These are phyloP conservation scores for Drosophila suzukii DNA, from an alignment of 1,140 invertebrate species.

Conservation along the genomic window DNA sequence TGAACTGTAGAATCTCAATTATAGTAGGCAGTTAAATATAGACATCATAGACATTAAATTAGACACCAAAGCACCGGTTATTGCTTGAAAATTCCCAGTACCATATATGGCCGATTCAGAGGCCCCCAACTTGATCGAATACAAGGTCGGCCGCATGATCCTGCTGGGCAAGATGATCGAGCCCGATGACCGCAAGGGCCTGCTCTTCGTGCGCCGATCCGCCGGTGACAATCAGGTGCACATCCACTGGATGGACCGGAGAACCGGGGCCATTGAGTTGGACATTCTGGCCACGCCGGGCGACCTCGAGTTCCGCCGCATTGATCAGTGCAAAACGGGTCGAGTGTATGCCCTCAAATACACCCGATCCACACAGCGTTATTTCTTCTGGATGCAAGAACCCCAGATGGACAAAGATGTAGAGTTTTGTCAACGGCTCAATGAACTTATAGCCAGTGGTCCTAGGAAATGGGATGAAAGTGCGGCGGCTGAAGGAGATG, in stretches of 20 bases:
- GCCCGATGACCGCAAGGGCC: conserved; percentile 97
- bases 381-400: conserved; percentile 99
- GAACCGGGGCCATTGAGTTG: conserved; percentile 87
- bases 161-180: conserved; percentile 96
- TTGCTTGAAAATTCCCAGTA: conserved; percentile 1
- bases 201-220: conserved; percentile 94
- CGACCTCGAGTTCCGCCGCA: conserved; percentile 97
- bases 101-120: background rate
- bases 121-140: conserved; percentile 90
- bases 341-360: conserved; percentile 98
- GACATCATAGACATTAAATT: no score
- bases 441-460: conserved; percentile 88
- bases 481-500: conserved; percentile 7
- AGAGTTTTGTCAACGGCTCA: conserved; percentile 94
- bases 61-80: background rate
- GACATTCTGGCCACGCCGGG: conserved; percentile 99
- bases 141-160: conserved; percentile 98
- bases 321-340: conserved; percentile 97
- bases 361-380: conserved; percentile 94
- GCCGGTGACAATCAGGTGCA: conserved; percentile 97
- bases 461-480: background rate
- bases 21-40: background rate
- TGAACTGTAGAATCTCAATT: no score
- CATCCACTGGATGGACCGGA: conserved; percentile 98
- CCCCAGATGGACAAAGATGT: conserved; percentile 97